phyloP scores from a whole-genome alignment of 2,888 invertebrate genomes.

The Ornithoptera alexandrae region DNA sequence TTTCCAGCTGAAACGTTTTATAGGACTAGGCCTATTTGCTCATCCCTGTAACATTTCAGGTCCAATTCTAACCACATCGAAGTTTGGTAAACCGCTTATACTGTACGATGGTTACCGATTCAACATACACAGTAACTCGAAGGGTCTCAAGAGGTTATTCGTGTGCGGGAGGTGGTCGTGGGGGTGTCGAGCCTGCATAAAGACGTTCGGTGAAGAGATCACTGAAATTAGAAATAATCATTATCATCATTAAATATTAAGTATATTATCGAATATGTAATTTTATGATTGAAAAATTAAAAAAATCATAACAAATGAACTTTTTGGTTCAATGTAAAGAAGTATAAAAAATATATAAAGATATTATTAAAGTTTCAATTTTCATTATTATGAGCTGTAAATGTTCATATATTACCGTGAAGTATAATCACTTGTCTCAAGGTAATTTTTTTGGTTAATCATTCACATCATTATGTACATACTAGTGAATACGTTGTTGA shows the following conservation, averaged over 20 bases:
- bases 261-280: background rate
- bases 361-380: too few relatives aligned
- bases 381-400: too few relatives aligned
- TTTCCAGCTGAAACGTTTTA: background rate
- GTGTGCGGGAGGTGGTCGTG: conserved; percentile 40
- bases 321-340: too few relatives aligned
- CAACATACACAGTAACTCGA: conserved; percentile 34
- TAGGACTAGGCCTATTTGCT: background rate
- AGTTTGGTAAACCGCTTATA: conserved; percentile 49
- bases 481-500: background rate
- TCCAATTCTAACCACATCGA: conserved; percentile 40
- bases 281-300: too few relatives aligned
- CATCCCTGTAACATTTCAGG: conserved; percentile 18
- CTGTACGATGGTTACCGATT: conserved; percentile 41
- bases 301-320: too few relatives aligned
- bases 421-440: background rate
- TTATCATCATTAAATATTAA: conserved; percentile 27
- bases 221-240: conserved; percentile 34
- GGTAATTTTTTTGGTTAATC: background rate
- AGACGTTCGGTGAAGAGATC: conserved; percentile 27
- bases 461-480: background rate
- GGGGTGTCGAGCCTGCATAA: conserved; percentile 40
- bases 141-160: conserved; percentile 34
- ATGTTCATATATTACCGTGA: too few relatives aligned
- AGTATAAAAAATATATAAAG: background rate